These are phyloP conservation scores for Phaonia tiefii DNA, from an alignment of 2,888 invertebrate species.

Conservation along the genomic window DNA sequence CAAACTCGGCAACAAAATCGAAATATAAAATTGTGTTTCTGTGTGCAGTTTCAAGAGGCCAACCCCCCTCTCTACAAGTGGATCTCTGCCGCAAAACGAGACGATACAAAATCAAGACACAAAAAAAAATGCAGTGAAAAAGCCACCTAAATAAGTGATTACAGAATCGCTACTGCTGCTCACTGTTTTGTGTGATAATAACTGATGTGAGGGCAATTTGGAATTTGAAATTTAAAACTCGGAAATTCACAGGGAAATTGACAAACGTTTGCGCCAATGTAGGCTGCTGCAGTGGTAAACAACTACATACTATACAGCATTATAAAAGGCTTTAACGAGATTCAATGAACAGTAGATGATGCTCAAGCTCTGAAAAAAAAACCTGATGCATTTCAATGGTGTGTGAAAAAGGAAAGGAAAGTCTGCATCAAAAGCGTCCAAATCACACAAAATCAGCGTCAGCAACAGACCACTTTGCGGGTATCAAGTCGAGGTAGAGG, in stretches of 20 bases:
- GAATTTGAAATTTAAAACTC: constrained; percentile 62
- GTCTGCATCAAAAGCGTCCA: no score
- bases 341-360: constrained; percentile 38
- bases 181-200: constrained; percentile 57
- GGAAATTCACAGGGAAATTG: constrained; percentile 67
- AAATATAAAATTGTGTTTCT: background rate
- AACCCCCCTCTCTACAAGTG: constrained; percentile 43
- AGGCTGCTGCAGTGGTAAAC: background rate
- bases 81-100: constrained; percentile 40
- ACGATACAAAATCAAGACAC: no score
- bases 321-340: constrained; percentile 37
- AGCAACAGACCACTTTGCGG: no score
- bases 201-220: constrained; percentile 60
- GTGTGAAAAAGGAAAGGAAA: constrained; percentile 10
- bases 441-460: no score
- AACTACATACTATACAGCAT: constrained; percentile 37
- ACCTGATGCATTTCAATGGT: constrained; percentile 44
- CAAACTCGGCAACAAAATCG: constrained; percentile 40
- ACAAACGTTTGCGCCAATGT: constrained; percentile 28
- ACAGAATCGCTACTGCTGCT: constrained; percentile 19
- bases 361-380: constrained; percentile 10
- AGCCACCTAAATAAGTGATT: constrained; percentile 48
- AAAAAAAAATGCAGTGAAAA: constrained; percentile 12
- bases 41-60: constrained; percentile 52
- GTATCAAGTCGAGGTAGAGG: background rate